A percentile compares a stretch with the other conserved stretches of the same genome.
phyloP scores from a whole-genome alignment of 2,797 vertebrate genomes.

The Phrynocephalus forsythii region DNA sequence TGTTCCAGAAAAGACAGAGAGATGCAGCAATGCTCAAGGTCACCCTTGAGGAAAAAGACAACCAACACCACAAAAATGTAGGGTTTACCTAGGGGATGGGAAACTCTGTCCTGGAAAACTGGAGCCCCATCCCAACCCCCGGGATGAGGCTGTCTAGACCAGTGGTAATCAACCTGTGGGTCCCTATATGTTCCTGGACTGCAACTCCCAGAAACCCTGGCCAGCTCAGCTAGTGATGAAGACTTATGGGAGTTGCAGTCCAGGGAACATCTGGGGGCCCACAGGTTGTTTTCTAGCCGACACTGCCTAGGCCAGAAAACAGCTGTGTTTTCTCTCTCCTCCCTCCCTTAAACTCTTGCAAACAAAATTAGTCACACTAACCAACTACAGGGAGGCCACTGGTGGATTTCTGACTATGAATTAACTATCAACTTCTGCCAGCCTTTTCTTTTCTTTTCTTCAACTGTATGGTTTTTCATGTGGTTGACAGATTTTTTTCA shows the following conservation, averaged over 20 bases:
- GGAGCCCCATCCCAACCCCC: neutral
- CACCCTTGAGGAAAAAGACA: slow-evolving; percentile 17
- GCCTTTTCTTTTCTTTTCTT: too few species aligned
- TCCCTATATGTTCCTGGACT: too few species aligned
- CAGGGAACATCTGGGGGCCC: too few species aligned
- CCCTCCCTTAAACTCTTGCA: neutral
- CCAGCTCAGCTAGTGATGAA: too few species aligned
- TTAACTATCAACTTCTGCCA: neutral
- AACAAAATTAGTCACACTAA: slow-evolving; percentile 6
- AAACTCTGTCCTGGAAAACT: slow-evolving; percentile 21
- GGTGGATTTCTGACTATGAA: neutral
- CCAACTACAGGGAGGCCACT: neutral
- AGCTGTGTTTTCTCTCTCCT: neutral
- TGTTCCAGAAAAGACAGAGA: slow-evolving; percentile 16
- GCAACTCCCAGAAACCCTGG: too few species aligned
- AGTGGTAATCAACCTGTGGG: too few species aligned
- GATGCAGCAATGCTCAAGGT: slow-evolving; percentile 33
- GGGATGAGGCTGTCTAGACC: too few species aligned
- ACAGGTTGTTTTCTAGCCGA: too few species aligned
- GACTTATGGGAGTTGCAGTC: too few species aligned
- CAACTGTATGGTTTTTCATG: too few species aligned
- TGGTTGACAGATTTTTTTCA: neutral
- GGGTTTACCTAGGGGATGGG: neutral
- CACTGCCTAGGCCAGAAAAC: too few species aligned
- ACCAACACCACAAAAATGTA: slow-evolving; percentile 11